phyloP scores from a whole-genome alignment of 2,113 vertebrate genomes.

The Eudyptes chrysolophus region DNA sequence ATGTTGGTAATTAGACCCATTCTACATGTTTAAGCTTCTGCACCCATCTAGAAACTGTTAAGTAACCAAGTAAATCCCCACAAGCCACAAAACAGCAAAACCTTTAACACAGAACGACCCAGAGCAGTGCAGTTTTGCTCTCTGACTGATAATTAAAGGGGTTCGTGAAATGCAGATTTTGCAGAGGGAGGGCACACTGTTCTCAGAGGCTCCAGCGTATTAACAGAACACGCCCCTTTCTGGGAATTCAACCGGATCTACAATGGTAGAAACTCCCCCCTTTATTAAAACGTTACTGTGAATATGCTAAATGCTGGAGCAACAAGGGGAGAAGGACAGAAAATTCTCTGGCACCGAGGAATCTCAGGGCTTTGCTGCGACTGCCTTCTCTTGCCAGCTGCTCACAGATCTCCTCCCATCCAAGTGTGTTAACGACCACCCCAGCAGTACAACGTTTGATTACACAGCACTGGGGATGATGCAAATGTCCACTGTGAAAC shows the following conservation, averaged over 20 bases:
- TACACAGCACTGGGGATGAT: not conserved
- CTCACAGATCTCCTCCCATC: not conserved
- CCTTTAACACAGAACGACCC: not conserved
- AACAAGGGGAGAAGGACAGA: not conserved
- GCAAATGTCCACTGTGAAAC: not conserved
- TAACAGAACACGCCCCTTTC: not conserved
- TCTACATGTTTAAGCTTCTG: not conserved
- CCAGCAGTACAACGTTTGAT: not conserved
- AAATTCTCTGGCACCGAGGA: not conserved
- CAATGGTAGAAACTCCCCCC: not conserved
- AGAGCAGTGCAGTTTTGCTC: not conserved
- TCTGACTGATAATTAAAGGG: not conserved
- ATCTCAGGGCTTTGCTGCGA: not conserved
- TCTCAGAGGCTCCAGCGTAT: not conserved
- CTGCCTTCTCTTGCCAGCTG: not conserved
- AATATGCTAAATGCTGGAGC: not conserved
- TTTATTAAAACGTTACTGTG: not conserved
- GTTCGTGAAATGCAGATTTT: not conserved
- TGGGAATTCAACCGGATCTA: not conserved
- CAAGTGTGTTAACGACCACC: not conserved
- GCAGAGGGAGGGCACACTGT: not conserved
- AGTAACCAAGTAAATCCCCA: not conserved
- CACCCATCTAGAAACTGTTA: not conserved
- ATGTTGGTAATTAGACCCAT: not conserved
- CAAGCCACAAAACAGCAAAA: not conserved